phyloP scores from a whole-genome alignment of 2,113 vertebrate genomes.

The Lampris megalopsis region DNA sequence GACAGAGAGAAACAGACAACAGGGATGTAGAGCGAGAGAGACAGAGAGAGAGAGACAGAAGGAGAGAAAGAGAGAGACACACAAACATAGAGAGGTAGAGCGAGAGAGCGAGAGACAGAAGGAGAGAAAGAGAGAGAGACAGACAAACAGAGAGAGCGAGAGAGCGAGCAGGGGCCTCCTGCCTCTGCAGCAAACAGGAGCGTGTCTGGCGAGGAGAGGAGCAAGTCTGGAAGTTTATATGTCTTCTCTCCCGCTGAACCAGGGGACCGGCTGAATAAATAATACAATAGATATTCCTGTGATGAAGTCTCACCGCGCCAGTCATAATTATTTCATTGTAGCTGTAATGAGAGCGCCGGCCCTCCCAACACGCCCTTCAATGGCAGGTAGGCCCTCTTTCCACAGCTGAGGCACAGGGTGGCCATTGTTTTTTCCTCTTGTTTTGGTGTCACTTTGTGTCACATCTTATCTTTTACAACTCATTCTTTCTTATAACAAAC shows the following conservation, averaged over 20 bases:
- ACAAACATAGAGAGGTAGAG: neutral
- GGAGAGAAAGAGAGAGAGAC: slow-evolving; percentile 13
- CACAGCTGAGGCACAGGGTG: slow-evolving; percentile 33
- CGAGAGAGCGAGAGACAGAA: slow-evolving; percentile 18
- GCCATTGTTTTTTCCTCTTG: neutral
- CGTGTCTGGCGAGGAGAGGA: slow-evolving; percentile 71
- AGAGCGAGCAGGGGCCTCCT: slow-evolving; percentile 35
- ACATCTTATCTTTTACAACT: no score
- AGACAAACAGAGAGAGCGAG: slow-evolving; percentile 39
- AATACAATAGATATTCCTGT: slow-evolving; percentile 87
- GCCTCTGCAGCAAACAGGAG: slow-evolving; percentile 74
- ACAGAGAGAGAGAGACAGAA: slow-evolving; percentile 31
- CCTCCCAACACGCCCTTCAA: slow-evolving; percentile 51
- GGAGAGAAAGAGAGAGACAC: slow-evolving; percentile 34
- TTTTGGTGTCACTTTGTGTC: no score
- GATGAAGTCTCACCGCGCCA: slow-evolving; percentile 82
- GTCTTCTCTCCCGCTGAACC: slow-evolving; percentile 83
- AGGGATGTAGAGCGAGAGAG: neutral
- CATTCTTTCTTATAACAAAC: no score
- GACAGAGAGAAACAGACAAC: slow-evolving; percentile 21
- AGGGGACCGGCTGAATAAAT: slow-evolving; percentile 86
- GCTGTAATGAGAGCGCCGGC: slow-evolving; percentile 83
- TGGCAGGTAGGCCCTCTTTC: slow-evolving; percentile 59
- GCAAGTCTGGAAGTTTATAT: slow-evolving; percentile 82
- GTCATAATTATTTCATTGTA: slow-evolving; percentile 88